phyloP scores from a whole-genome alignment of 2,888 invertebrate species.

The Apotomis turbidana region DNA sequence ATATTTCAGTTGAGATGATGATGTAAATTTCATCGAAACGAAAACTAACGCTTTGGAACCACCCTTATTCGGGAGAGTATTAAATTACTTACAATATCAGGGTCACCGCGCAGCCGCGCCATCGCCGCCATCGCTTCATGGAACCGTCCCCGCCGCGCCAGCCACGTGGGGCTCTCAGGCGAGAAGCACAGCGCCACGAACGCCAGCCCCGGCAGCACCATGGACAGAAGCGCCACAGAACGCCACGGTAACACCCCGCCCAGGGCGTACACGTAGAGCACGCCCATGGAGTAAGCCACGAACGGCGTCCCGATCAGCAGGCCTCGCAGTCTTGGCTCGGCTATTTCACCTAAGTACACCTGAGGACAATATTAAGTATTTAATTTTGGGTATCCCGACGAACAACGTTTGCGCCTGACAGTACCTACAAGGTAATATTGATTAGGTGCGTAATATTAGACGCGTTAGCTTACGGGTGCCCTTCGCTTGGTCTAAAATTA shows the following conservation, averaged over 20 bases:
- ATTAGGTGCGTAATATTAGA: too few relatives aligned
- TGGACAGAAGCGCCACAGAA: constrained; percentile 86
- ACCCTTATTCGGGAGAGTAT: constrained; percentile 23
- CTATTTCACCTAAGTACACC: constrained; percentile 90
- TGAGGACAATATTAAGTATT: constrained; percentile 58
- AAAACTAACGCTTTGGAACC: too few relatives aligned
- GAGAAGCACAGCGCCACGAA: constrained; percentile 85
- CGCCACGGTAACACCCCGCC: constrained; percentile 89
- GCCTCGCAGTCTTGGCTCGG: constrained; percentile 88
- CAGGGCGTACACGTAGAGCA: constrained; percentile 88
- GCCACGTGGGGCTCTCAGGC: constrained; percentile 91
- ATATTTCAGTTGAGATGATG: too few relatives aligned
- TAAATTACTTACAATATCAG: constrained; percentile 76
- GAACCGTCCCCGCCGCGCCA: constrained; percentile 85
- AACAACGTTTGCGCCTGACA: too few relatives aligned
- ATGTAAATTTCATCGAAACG: too few relatives aligned
- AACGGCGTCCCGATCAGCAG: constrained; percentile 88
- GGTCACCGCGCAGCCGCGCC: constrained; percentile 84
- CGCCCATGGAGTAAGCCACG: constrained; percentile 89
- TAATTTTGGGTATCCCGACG: too few relatives aligned
- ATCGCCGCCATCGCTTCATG: constrained; percentile 83
- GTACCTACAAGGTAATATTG: too few relatives aligned
- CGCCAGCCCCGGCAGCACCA: constrained; percentile 84
- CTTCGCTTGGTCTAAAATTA: too few relatives aligned
- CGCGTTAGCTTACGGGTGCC: too few relatives aligned